Evolutionary conservation across 2,888 invertebrate genomes (phyloP).

Genomic region (Exephanes ischioxanthus): DNA sequence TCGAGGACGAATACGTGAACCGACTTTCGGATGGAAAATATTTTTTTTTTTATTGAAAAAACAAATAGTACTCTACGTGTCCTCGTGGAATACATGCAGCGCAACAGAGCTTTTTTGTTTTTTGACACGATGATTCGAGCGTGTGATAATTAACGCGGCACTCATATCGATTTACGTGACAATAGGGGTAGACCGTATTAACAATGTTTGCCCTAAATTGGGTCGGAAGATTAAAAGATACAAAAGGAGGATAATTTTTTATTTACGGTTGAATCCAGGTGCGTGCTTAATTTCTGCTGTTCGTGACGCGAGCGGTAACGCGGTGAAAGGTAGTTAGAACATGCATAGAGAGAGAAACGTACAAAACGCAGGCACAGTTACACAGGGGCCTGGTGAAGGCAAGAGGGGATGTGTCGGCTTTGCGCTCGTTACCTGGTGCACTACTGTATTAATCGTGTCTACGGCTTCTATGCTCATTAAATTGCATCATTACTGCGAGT

Average conservation of each 20-base stretch:
- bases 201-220: neutral
- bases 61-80: neutral
- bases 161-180: neutral
- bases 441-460: constrained; percentile 18
- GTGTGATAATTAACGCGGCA: neutral
- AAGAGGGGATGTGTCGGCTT: neutral
- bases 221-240: neutral
- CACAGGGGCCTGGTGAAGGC: neutral
- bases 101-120: neutral
- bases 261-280: neutral
- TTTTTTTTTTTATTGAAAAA: neutral
- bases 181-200: neutral
- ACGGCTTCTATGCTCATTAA: constrained; percentile 41
- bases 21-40: neutral
- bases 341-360: constrained; percentile 1
- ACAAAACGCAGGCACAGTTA: neutral
- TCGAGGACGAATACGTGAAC: constrained; percentile 17
- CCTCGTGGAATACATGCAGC: neutral
- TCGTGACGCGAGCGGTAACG: neutral
- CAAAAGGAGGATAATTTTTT: neutral
- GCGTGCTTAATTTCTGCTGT: neutral
- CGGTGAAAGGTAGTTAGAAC: constrained; percentile 4
- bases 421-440: constrained; percentile 12
- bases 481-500: constrained; percentile 29
- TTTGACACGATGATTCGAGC: neutral